Base-by-base conservation (phyloP, 2,113 vertebrate genomes). In the Mungos mungo region DNA sequence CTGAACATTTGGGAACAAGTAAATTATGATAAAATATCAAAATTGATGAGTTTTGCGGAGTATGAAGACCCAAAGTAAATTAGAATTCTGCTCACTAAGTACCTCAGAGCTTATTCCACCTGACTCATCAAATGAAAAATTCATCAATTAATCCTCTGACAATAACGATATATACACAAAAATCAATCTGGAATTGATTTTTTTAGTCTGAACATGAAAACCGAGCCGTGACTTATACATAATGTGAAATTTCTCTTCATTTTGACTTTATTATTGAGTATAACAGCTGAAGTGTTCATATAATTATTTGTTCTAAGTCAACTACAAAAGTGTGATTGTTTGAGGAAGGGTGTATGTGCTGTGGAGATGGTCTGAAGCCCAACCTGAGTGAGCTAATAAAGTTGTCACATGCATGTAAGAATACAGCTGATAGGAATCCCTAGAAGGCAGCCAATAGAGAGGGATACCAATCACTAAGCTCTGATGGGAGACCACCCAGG, bases 401-500 rank as follows among this genome's bases (percentile, higher is more conserved):
- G 99, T 99, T 99, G 99, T 99, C 99, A 99, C 99, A 99, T 98
- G 98, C 97, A 60, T 98, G 98, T 97, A 98, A 99, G 98, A 99
- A 98, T 98, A 93, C 98, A 98, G 99, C 98, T 99, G 99, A 99
- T 99, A 97, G 99, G 99, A 99, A 98, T 99, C 98, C 99, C 98
- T 98, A 98, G 98, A 99, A 99, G 98, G 98, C 99, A 98, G 98
- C 99, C 97, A 98, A 98, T 99, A 98, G 98, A 98, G 94, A 99
- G 98, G 98, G 98, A 97, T 98, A 98, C 98, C 98, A 99, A 99
- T 99, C 99, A 98, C 98, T 98, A 97, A 98, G 98, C 98, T 98
- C 98, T 99, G 99, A 99, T 99, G 98, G 99, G 99, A 99, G 99
- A 99, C 99, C 99, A 99, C 99, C 99, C 99, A 99, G 98, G 98